These are phyloP conservation scores for Chionomys nivalis DNA, from an alignment of 2,113 vertebrate species.

Conservation along the genomic window DNA sequence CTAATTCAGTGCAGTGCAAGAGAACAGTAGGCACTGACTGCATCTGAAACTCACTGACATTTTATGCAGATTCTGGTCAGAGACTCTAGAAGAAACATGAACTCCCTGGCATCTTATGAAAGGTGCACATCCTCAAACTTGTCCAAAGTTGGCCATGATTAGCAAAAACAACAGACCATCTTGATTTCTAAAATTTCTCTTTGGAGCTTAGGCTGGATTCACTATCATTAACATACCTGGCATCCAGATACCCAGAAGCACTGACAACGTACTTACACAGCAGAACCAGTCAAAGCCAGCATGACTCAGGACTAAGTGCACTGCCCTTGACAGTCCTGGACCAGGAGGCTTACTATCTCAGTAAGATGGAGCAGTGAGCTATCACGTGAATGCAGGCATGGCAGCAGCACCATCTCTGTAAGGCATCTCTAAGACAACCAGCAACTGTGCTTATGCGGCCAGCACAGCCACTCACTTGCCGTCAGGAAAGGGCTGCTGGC, in stretches of 20 bases:
- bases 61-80: not conserved
- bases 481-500: not conserved
- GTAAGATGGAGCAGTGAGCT: constrained; percentile 4
- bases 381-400: not conserved
- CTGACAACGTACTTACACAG: constrained; percentile 34
- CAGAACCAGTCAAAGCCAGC: not conserved
- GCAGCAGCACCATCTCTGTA: constrained; percentile 32
- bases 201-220: not conserved
- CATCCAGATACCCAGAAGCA: constrained; percentile 27
- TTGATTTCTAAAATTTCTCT: constrained; percentile 33
- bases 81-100: not conserved
- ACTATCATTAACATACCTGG: not conserved
- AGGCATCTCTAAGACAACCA: constrained; percentile 22
- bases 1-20: not conserved
- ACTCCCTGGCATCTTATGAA: not conserved
- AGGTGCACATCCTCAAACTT: not conserved
- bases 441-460: not conserved
- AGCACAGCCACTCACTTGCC: not conserved
- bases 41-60: not conserved
- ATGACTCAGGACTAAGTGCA: constrained; percentile 70
- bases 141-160: constrained; percentile 6
- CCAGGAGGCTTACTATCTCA: constrained; percentile 59
- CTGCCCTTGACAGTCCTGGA: constrained; percentile 60
- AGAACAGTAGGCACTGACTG: not conserved
- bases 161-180: not conserved